A percentile compares a stretch with the other conserved stretches of the same genome.
Evolutionary conservation across 1,140 invertebrate species (phyloP).

Genomic region (Pantala flavescens): DNA sequence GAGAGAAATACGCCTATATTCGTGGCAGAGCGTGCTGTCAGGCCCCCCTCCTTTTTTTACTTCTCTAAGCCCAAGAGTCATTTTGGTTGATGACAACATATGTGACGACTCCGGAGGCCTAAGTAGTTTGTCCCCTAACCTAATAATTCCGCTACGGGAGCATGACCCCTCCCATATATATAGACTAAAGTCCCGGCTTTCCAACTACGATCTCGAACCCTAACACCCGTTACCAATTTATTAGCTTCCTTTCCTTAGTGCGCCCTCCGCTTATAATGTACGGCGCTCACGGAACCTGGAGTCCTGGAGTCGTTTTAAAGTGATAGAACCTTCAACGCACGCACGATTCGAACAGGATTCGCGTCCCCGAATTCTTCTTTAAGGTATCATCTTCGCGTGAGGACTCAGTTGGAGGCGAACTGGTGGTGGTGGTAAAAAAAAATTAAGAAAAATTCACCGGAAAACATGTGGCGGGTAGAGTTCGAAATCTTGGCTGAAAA

Average conservation of each 20-base stretch:
- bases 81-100: constrained; percentile 7
- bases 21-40: background rate
- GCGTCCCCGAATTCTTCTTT: too few relatives aligned
- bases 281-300: too few relatives aligned
- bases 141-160: background rate
- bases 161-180: background rate
- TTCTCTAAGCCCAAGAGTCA: background rate
- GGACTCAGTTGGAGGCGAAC: too few relatives aligned
- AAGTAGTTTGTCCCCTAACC: constrained; percentile 5
- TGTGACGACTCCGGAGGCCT: background rate
- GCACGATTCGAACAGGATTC: too few relatives aligned
- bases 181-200: background rate
- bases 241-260: background rate
- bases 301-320: too few relatives aligned
- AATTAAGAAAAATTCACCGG: too few relatives aligned
- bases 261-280: too few relatives aligned
- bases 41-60: background rate
- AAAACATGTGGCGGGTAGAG: too few relatives aligned
- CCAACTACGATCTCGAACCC: background rate
- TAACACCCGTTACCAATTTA: background rate
- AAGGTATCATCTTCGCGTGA: too few relatives aligned
- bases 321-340: too few relatives aligned
- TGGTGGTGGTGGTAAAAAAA: too few relatives aligned
- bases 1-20: background rate
- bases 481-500: too few relatives aligned